Conservation (phyloP, 2,888 invertebrate genomes). For the Homarus gammarus region DNA sequence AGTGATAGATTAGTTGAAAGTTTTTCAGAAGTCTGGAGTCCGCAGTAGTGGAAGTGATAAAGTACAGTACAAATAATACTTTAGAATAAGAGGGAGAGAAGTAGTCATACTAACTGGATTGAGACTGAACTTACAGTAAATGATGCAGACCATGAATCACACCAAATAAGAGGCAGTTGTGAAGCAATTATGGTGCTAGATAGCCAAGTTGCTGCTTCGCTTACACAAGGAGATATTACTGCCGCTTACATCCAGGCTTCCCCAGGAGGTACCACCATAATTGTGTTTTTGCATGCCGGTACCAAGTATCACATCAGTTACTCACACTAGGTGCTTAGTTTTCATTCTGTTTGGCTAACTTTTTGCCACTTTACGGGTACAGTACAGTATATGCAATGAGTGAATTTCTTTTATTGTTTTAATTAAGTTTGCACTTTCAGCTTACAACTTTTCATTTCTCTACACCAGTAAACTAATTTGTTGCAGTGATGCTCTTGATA, state of each 20-base stretch:
- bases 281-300: conserved; percentile 63
- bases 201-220: conserved; percentile 49
- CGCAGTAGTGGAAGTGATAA: conserved; percentile 37
- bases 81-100: conserved; percentile 11
- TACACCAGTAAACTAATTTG: neutral
- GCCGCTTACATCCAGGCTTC: conserved; percentile 53
- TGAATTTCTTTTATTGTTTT: neutral
- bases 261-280: conserved; percentile 43
- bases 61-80: conserved; percentile 15
- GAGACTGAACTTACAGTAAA: conserved; percentile 58
- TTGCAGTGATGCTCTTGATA: neutral
- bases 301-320: conserved; percentile 33
- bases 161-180: conserved; percentile 37
- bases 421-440: neutral
- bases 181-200: conserved; percentile 46
- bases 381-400: neutral
- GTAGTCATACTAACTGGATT: conserved; percentile 45
- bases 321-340: conserved; percentile 23
- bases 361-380: neutral
- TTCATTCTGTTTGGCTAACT: neutral
- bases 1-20: conserved; percentile 65
- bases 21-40: conserved; percentile 52
- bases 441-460: neutral
- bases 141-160: conserved; percentile 62
- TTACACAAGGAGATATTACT: conserved; percentile 44